Evolutionary conservation across 2,888 invertebrate genomes (phyloP).

Genomic region (Arctia plantaginis): DNA sequence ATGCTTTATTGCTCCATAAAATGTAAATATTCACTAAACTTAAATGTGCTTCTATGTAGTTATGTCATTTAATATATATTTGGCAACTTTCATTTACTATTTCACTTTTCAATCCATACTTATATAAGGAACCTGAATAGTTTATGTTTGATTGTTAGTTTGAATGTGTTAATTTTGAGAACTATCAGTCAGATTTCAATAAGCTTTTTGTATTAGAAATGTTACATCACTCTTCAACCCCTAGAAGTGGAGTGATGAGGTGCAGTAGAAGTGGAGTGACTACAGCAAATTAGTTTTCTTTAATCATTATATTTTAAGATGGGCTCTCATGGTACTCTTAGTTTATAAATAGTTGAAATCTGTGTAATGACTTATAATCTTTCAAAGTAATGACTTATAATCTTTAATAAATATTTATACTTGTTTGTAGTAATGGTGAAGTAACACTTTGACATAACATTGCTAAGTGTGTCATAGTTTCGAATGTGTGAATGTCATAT

Average conservation of each 20-base stretch:
- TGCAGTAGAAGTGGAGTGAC: background rate
- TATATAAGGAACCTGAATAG: background rate
- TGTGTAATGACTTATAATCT: background rate
- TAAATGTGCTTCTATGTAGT: constrained; percentile 4
- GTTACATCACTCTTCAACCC: background rate
- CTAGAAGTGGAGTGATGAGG: background rate
- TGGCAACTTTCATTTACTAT: background rate
- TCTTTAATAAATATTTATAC: background rate
- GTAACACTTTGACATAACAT: constrained; percentile 5
- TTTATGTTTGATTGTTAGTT: background rate
- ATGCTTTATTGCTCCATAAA: constrained; percentile 45
- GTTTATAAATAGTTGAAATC: background rate
- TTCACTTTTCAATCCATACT: background rate
- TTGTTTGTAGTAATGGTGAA: background rate
- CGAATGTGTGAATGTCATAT: background rate
- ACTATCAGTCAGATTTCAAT: no score
- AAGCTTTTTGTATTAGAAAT: no score
- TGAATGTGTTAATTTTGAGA: no score
- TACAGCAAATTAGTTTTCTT: background rate
- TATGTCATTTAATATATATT: background rate
- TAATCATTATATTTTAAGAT: background rate
- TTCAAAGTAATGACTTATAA: background rate
- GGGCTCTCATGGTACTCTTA: background rate
- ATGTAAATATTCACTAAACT: constrained; percentile 15
- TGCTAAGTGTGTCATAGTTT: background rate